Evolutionary conservation across 2,888 invertebrate genomes (phyloP), one percentile per base, ranked within the genome.

Genomic region (Polyommatus icarus): DNA sequence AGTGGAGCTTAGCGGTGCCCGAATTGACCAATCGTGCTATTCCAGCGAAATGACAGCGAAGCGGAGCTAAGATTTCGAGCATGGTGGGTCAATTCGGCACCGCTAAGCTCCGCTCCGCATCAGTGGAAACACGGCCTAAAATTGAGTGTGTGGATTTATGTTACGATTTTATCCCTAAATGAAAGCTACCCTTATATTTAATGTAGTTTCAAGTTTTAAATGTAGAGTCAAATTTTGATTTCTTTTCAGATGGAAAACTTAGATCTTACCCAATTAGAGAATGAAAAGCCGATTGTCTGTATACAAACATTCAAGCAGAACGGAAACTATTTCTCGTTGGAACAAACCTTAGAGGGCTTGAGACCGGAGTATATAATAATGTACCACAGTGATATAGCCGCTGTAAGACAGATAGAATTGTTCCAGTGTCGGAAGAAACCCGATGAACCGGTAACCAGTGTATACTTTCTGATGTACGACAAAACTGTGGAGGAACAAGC

Each of bases 401-500:
- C 98, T 32, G 97, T 99, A 10, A 94, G 99, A 36, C 98, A 98
- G 89, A 95, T 99, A 78, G 99, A 99, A 94, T 95, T 98, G 80
- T 98, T 96, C 85, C 97, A 96, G 86, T 95, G 95, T 40, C 94
- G 95, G 46, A 94, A 95, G 79, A 87, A 90, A 71, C 80, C 86
- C 0, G 88, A 90, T 1, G 93, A 94, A 12, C 88, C 95, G 0
- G 87, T 92, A 20, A 87, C 97, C 6, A 96, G 96, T 84, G 96
- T 99, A 10, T 99, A 98, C 89, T 98, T 99, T 85, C 88, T 99
- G 76, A 96, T 99, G 82, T 98, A 99, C 87, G 96, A 96, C 12
- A 97, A 97, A 80, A 99, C 99, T 8, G 98, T 98, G 0, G 99
- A 99, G 91, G 99, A 99, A 89, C 99, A 99, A 91, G 96, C 98